Evolutionary conservation across 2,888 invertebrate genomes (phyloP).

Genomic region (Dione vanillae): DNA sequence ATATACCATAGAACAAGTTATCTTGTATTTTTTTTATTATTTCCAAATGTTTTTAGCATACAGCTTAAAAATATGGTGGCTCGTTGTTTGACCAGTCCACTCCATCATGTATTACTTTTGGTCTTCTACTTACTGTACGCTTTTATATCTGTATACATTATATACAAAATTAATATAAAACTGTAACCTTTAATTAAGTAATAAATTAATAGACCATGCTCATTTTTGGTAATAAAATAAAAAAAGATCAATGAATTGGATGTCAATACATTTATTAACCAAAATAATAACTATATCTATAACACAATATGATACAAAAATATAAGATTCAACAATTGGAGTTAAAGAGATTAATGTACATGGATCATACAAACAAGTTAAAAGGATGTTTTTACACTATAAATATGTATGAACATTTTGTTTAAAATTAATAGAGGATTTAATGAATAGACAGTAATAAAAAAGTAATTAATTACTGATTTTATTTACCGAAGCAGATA

Average conservation of each 20-base stretch:
- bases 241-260: slow-evolving; percentile 3
- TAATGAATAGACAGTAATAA: too few relatives aligned
- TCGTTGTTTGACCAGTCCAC: too few relatives aligned
- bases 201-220: neutral
- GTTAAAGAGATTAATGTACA: slow-evolving; percentile 1
- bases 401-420: slow-evolving; percentile 11
- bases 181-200: too few relatives aligned
- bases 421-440: neutral
- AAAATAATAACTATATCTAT: slow-evolving; percentile 53
- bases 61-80: too few relatives aligned
- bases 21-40: too few relatives aligned
- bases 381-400: neutral
- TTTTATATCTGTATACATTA: too few relatives aligned
- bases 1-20: neutral
- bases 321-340: slow-evolving; percentile 30
- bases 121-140: too few relatives aligned
- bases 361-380: neutral
- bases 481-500: too few relatives aligned
- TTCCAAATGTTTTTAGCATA: too few relatives aligned
- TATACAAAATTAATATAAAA: too few relatives aligned
- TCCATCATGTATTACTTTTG: too few relatives aligned
- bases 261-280: slow-evolving; percentile 67
- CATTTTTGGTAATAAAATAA: neutral
- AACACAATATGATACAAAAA: slow-evolving; percentile 49
- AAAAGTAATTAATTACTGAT: too few relatives aligned